Percentiles rank a stretch among this genome's conserved stretches.
These are phyloP conservation scores for Macroramphosus scolopax DNA, from an alignment of 2,797 vertebrate genomes.

Conservation along the genomic window DNA sequence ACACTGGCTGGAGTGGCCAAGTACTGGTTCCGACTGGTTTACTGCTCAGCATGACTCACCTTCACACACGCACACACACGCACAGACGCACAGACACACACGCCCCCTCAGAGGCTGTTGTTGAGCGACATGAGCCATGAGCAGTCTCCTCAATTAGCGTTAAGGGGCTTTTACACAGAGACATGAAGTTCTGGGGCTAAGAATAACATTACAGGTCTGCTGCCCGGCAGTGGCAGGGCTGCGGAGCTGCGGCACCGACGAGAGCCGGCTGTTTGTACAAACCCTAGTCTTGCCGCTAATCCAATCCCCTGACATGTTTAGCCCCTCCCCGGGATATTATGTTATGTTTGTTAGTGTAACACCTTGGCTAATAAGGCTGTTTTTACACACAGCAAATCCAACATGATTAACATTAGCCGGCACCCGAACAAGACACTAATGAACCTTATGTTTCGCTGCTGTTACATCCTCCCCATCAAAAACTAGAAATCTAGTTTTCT, in stretches of 20 bases:
- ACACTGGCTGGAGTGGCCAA: slow-evolving; percentile 34
- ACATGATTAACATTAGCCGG: slow-evolving; percentile 50
- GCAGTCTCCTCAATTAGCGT: slow-evolving; percentile 68
- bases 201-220: slow-evolving; percentile 67
- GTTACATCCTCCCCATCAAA: slow-evolving; percentile 28
- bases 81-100: slow-evolving; percentile 14
- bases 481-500: slow-evolving; percentile 22
- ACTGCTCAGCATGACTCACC: slow-evolving; percentile 48
- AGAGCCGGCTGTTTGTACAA: slow-evolving; percentile 42
- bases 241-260: slow-evolving; percentile 21
- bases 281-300: slow-evolving; percentile 61
- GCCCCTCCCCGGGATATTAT: slow-evolving; percentile 68
- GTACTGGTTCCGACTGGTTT: slow-evolving; percentile 61
- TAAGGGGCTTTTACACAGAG: slow-evolving; percentile 67
- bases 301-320: slow-evolving; percentile 64
- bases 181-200: slow-evolving; percentile 66
- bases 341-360: slow-evolving; percentile 64
- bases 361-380: slow-evolving; percentile 65
- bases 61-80: slow-evolving; percentile 33
- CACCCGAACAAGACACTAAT: slow-evolving; percentile 23
- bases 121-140: slow-evolving; percentile 60
- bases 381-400: slow-evolving; percentile 52
- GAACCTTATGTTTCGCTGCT: slow-evolving; percentile 22
- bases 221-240: slow-evolving; percentile 30
- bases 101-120: slow-evolving; percentile 29